Base-by-base conservation (phyloP, 2,797 vertebrate genomes). In the Peromyscus aztecus region DNA sequence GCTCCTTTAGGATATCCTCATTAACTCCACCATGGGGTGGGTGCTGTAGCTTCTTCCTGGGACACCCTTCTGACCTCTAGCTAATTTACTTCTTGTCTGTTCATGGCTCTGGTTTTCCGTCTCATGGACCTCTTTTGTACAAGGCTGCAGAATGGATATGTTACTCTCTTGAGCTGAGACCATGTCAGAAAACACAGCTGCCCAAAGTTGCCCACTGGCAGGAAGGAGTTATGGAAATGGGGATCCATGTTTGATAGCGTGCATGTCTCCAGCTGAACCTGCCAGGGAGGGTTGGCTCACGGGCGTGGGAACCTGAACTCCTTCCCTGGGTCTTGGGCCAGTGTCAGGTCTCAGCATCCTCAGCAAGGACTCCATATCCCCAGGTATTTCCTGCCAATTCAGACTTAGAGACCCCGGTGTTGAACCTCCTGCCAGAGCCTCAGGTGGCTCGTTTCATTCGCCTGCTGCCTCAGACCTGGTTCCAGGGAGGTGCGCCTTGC, bases 391-490 rank as follows among this genome's bases (percentile, higher is more conserved):
- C 99, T 4, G 99, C 98, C 57, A 99, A 99, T 98, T 98, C 98
- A 55, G 99, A 99, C 75, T 88, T 98, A 0, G 99, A 99, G 96
- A 99, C 99, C 0, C 98, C 99, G 0, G 99, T 99, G 93, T 98
- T 99, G 85, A 99, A 99, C 76, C 91, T 98, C 49, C 98, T 99
- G 71, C 98, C 99, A 7, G 71, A 96, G 1, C 98, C 99, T 0
- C 98, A 98, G 0, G 99, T 99, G 95, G 99, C 99, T 0, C 99
- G 99, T 0, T 99, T 99, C 98, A 98, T 99, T 90, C 99, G 99
- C 91, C 99, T 99, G 98, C 99, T 99, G 97, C 99, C 99, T 0
- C 99, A 99, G 98, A 99, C 98, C 63, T 99, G 99, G 99, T 99
- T 99, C 91, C 96, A 98, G 96, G 99, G 99, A 5, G 99, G 99